These are phyloP conservation scores for Pelobates fuscus DNA, from an alignment of 2,113 vertebrate species.

Conservation along the genomic window DNA sequence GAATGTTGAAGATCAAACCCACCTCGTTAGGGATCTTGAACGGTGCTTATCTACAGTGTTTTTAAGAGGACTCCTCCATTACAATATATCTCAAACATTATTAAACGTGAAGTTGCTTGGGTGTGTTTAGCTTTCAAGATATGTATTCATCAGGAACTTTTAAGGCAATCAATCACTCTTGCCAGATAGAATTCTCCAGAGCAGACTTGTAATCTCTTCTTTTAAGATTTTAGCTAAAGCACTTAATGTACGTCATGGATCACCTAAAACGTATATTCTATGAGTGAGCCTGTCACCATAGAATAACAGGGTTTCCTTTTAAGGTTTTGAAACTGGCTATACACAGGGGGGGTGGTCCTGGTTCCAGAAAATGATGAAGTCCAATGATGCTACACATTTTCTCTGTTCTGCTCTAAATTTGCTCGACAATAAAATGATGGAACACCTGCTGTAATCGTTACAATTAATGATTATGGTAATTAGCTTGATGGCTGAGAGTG, in stretches of 20 bases:
- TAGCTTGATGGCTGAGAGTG: too few species aligned
- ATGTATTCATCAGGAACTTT: neutral
- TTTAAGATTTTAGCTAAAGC: neutral
- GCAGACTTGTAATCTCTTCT: neutral
- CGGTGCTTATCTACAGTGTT: too few species aligned
- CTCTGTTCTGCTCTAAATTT: too few species aligned
- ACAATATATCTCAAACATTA: neutral
- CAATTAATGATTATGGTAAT: too few species aligned
- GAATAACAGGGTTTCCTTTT: neutral
- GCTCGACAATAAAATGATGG: too few species aligned
- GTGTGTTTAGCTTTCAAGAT: neutral
- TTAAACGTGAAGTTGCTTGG: neutral
- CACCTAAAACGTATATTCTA: neutral
- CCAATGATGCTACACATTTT: too few species aligned
- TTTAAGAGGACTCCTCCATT: neutral
- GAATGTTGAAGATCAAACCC: too few species aligned
- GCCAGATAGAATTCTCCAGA: neutral
- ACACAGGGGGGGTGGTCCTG: too few species aligned
- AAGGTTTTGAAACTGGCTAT: neutral
- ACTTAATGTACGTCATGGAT: neutral
- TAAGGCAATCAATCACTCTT: neutral
- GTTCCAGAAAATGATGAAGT: too few species aligned
- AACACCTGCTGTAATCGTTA: too few species aligned
- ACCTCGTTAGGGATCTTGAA: too few species aligned
- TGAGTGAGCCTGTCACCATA: neutral